Percentiles rank a stretch among this genome's conserved stretches.
phyloP scores from a whole-genome alignment of 1,140 invertebrate genomes.

The Vollenhovia emeryi region DNA sequence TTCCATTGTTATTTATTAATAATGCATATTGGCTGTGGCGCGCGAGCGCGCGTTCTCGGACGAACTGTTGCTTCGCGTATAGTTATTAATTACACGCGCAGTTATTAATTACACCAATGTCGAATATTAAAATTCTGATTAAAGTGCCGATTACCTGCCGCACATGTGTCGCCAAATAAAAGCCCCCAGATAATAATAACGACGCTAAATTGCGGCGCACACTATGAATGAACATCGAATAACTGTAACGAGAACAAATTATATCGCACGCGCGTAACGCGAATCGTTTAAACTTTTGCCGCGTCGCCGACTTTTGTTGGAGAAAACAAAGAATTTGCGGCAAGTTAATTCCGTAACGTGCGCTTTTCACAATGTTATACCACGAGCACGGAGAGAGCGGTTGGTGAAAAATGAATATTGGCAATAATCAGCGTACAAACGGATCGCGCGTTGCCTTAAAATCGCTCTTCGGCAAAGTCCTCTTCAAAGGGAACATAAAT shows the following conservation, averaged over 20 bases:
- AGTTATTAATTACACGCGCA: conserved; percentile 45
- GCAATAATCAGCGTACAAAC: neutral
- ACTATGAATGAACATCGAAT: conserved; percentile 8
- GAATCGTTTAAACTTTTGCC: neutral
- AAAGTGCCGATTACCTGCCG: conserved; percentile 39
- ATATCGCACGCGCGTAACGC: too few relatives aligned
- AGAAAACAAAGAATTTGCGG: neutral
- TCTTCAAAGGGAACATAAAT: neutral
- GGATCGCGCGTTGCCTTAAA: neutral
- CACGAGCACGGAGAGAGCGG: too few relatives aligned
- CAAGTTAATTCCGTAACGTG: neutral
- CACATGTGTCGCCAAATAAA: conserved; percentile 44
- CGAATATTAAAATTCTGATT: conserved; percentile 60
- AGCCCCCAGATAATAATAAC: conserved; percentile 16
- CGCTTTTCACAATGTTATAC: neutral
- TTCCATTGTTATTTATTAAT: conserved; percentile 59
- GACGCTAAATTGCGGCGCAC: neutral
- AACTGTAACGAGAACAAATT: conserved; percentile 19
- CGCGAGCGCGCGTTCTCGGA: conserved; percentile 9
- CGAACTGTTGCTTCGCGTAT: conserved; percentile 47
- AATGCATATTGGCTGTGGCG: conserved; percentile 36
- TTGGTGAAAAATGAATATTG: neutral
- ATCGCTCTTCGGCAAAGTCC: neutral
- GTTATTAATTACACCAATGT: conserved; percentile 49
- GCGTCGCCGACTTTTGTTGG: neutral